Base-by-base conservation (phyloP, 2,888 invertebrate genomes). In the Meloe dianella region DNA sequence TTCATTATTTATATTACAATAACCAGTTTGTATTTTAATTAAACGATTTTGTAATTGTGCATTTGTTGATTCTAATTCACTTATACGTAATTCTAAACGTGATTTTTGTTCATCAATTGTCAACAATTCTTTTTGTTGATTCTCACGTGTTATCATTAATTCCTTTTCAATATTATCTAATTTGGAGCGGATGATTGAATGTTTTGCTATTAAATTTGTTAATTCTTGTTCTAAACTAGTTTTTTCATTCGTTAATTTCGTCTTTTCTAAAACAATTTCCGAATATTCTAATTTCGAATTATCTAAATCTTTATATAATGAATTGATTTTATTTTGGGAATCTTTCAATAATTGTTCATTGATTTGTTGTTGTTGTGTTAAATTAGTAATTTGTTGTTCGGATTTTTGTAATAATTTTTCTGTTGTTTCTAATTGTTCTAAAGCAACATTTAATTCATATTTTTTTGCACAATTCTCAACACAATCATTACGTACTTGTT, bases 211-310 rank as follows among this genome's bases (percentile, higher is more conserved):
- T 14, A 54, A 24, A 12, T 14, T 24, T 2, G 54, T 12, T 12
- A 90, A 75, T 76, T 90, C 88, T 73, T 88, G 86, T 80, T 93
- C 92, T 32, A 92, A 80, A 24, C 86, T 86, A 29, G 90, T 78
- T 72, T 90, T 89, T 57, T 93, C 92, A 71, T 91, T 91, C 63
- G 89, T 87, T 2, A 91, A 86, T 72, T 91, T 89, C 0, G 91
- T 91, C 75, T 92, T 88, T 75, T 94, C 93, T 41, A 92, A 84
- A 0, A 91, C 88, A 0, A 89, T 89, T 78, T 92, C 90, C 0
- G 93, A 93, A 22, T 91, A 90, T 70, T 90, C 88, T n/a, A 93
- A 84, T 0, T 90, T 90, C 0, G 91, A 88, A 70, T 90, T 89
- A 77, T 93, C 92, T 14, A 93, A 85, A 63, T 91, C 90, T 64